phyloP scores from a whole-genome alignment of 2,797 vertebrate genomes.

The Danio kyathit region DNA sequence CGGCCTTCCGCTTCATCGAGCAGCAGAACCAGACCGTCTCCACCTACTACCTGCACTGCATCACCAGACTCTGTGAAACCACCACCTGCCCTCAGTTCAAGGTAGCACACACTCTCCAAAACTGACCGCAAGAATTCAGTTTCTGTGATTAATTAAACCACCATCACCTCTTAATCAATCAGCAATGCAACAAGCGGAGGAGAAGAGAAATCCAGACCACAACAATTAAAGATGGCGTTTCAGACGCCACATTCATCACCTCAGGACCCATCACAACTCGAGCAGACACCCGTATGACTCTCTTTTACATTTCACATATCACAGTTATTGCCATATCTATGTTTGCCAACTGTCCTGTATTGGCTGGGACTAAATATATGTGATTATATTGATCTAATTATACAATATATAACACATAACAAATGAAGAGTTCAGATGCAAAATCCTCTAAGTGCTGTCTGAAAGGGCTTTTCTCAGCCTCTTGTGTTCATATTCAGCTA shows the following conservation, averaged over 20 bases:
- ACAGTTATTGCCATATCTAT: background rate
- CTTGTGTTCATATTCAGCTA: no score
- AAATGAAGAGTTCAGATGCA: no score
- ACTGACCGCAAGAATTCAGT: background rate
- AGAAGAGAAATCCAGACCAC: constrained; percentile 59
- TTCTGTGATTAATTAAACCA: background rate
- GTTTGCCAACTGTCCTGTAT: no score
- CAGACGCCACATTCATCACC: constrained; percentile 69
- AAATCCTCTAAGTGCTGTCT: no score
- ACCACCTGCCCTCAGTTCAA: constrained; percentile 75
- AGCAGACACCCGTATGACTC: constrained; percentile 66
- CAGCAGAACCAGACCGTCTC: constrained; percentile 77
- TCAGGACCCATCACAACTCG: constrained; percentile 65
- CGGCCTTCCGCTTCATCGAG: constrained; percentile 79
- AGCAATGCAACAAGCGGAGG: constrained; percentile 69
- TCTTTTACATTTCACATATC: background rate
- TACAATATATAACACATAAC: no score
- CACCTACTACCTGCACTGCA: constrained; percentile 80
- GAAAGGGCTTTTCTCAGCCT: no score
- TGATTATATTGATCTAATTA: no score
- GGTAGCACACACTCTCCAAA: constrained; percentile 49
- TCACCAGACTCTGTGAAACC: constrained; percentile 76
- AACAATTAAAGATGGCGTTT: constrained; percentile 58
- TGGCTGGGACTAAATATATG: no score
- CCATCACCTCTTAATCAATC: constrained; percentile 5